Evolutionary conservation across 1,140 invertebrate genomes (phyloP), one percentile per base, ranked within the genome.

Genomic region (Condylostylus longicornis): DNA sequence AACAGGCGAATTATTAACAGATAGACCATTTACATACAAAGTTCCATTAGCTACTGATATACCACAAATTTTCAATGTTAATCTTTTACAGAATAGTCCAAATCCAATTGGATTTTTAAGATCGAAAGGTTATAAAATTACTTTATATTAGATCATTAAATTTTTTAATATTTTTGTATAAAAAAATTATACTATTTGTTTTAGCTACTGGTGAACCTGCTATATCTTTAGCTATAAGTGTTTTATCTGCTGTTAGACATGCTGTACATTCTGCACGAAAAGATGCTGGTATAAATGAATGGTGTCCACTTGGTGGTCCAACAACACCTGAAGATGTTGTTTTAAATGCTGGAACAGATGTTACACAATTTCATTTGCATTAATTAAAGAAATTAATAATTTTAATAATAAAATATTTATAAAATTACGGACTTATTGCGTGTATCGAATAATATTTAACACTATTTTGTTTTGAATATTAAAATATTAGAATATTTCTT

Each of bases 51-150:
- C 72, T 0, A 79, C 79, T 53, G 84, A 89, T 50, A 87, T 89
- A 44, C 85, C 85, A 2, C 65, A 78, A 3, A 80, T 88, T 62
- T 78, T 86, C 45, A 69, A 81, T 31, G 67, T 89, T 13, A 71
- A 74, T 22, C 66, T 91, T 29, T 61, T 76, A 33, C 71, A 72
- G 48, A 79, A 87, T 56, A 71, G 72, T 10, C 66, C 74, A 25
- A 87, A 88, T 63, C 65, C 69, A 8, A 50, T 68, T 6, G 73
- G 75, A 18, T 69, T 86, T 21, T 62, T 84, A n/a, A 66, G 81
- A 15, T 81, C 82, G 0, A 88, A 88, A 73, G 70, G 82, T 85
- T 67, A 53, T n/a, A n/a, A n/a, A n/a, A n/a, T n/a, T n/a, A n/a
- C n/a, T n/a, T n/a, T n/a, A n/a, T n/a, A n/a, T n/a, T n/a, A n/a